Evolutionary conservation across 2,797 vertebrate genomes (phyloP).

Genomic region (Dicrostonyx torquatus): DNA sequence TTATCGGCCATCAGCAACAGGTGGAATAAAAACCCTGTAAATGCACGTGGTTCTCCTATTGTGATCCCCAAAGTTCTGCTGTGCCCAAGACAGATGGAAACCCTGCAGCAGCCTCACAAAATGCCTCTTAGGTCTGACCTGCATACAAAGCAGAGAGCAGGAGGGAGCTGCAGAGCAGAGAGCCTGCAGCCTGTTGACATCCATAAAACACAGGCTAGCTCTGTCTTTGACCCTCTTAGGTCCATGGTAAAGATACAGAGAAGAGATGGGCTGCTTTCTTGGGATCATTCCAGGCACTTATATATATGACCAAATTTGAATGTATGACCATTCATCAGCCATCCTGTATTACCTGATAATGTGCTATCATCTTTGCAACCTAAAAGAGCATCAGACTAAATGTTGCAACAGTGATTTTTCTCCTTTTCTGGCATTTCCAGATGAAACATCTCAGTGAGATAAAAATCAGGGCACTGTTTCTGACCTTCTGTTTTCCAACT

Average conservation of each 20-base stretch:
- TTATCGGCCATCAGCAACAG: constrained; percentile 72
- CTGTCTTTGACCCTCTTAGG: constrained; percentile 57
- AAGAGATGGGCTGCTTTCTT: constrained; percentile 33
- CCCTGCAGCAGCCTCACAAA: constrained; percentile 65
- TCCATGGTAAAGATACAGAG: constrained; percentile 48
- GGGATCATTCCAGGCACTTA: constrained; percentile 57
- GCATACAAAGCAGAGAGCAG: constrained; percentile 71
- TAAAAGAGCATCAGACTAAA: constrained; percentile 52
- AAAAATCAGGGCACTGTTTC: constrained; percentile 52
- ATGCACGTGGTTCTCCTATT: constrained; percentile 67
- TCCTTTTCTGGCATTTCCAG: constrained; percentile 62
- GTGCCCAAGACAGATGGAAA: constrained; percentile 79
- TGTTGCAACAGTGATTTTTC: constrained; percentile 53
- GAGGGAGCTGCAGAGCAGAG: constrained; percentile 30
- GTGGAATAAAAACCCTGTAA: constrained; percentile 76
- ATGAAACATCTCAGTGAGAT: constrained; percentile 52
- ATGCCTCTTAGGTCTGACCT: constrained; percentile 59
- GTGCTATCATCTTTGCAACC: constrained; percentile 55
- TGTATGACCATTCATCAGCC: constrained; percentile 43
- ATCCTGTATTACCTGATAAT: constrained; percentile 55
- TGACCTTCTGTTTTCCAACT: constrained; percentile 23
- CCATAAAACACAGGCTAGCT: constrained; percentile 62
- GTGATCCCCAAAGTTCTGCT: constrained; percentile 72
- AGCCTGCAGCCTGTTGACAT: constrained; percentile 74
- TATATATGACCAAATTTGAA: constrained; percentile 55